phyloP scores from a whole-genome alignment of 2,797 vertebrate species.

The Glyptemys insculpta region DNA sequence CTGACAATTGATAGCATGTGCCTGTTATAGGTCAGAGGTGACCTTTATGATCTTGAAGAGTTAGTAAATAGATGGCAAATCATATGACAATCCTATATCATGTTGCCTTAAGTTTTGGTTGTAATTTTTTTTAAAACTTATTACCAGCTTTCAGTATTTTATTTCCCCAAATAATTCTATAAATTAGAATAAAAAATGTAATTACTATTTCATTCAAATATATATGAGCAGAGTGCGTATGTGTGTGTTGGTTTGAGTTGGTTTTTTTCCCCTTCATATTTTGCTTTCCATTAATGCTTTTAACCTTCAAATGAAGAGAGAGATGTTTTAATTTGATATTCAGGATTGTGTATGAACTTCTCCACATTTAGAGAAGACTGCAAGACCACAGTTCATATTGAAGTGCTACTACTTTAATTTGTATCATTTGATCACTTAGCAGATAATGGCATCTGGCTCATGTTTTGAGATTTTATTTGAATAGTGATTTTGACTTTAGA shows the following conservation, averaged over 20 bases:
- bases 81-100: conserved; percentile 62
- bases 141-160: background rate
- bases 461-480: background rate
- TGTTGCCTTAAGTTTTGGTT: conserved; percentile 38
- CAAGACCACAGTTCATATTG: background rate
- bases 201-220: background rate
- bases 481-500: background rate
- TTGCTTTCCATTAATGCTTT: conserved; percentile 4
- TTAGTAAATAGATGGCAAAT: conserved; percentile 86
- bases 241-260: background rate
- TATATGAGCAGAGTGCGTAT: background rate
- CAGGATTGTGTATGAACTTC: background rate
- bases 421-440: background rate
- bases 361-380: background rate
- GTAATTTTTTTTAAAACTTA: background rate
- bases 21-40: conserved; percentile 84
- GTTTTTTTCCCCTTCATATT: background rate
- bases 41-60: conserved; percentile 88
- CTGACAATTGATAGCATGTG: conserved; percentile 92
- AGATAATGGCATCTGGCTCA: background rate
- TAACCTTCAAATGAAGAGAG: background rate
- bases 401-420: background rate
- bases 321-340: background rate
- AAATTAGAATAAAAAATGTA: background rate
- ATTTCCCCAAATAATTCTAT: background rate